phyloP scores from a whole-genome alignment of 2,888 invertebrate species.

The Habroteleia sp. region DNA sequence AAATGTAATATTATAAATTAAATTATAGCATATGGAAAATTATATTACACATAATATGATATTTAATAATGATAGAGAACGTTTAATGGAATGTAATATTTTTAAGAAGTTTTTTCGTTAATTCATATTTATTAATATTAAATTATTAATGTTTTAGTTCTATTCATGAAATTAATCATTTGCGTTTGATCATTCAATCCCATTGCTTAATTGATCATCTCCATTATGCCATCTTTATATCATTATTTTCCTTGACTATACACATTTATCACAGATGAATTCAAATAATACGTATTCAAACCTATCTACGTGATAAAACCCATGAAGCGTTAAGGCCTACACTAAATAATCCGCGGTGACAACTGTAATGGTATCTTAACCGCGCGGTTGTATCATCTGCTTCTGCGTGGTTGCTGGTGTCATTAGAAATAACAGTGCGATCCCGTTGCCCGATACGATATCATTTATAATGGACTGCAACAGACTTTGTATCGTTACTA shows the following conservation, averaged over 20 bases:
- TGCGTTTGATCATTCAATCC: no score
- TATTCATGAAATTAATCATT: no score
- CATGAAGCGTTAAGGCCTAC: conserved; percentile 8
- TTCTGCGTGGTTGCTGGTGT: conserved; percentile 5
- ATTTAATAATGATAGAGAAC: no score
- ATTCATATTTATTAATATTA: no score
- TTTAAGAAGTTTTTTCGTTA: no score
- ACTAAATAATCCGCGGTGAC: conserved; percentile 24
- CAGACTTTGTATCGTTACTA: conserved; percentile 7
- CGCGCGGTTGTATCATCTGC: conserved; percentile 6
- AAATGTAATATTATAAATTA: no score
- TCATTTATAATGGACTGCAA: conserved; percentile 17
- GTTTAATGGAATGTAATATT: no score
- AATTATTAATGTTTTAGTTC: no score
- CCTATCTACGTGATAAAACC: neutral
- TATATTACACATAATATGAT: no score
- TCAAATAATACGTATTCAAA: neutral
- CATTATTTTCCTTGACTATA: conserved; percentile 1
- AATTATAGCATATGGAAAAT: no score
- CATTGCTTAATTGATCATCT: no score
- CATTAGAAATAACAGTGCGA: conserved; percentile 30
- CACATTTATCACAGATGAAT: neutral
- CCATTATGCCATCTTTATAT: no score
- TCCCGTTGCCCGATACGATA: conserved; percentile 18
- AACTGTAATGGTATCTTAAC: conserved; percentile 35